These are phyloP conservation scores for Cephus rjabovi DNA, from an alignment of 2,888 invertebrate species.

Conservation along the genomic window DNA sequence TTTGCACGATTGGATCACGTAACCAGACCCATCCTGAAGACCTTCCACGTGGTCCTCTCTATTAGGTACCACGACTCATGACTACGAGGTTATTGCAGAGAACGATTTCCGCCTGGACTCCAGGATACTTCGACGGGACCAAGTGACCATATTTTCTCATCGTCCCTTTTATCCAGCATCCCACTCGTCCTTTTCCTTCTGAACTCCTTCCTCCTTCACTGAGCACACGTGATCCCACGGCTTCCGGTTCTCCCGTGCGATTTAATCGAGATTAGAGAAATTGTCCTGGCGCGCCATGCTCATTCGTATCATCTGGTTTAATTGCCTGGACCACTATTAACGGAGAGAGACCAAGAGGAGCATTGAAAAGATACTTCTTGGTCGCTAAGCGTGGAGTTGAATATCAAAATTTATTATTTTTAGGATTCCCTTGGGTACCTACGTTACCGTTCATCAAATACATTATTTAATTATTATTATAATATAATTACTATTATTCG, in stretches of 20 bases:
- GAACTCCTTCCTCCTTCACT: not conserved
- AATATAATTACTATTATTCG: not conserved
- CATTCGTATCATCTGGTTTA: not conserved
- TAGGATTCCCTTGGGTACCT: not conserved
- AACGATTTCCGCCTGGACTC: not conserved
- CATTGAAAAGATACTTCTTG: not conserved
- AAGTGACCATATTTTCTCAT: not conserved
- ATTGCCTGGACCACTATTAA: not conserved
- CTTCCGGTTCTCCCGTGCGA: not conserved
- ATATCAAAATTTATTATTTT: not conserved
- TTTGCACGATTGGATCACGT: not conserved
- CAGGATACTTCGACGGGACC: not conserved
- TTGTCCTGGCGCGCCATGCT: not conserved
- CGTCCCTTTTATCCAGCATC: not conserved
- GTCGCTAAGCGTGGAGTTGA: not conserved
- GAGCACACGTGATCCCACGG: not conserved
- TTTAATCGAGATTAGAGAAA: not conserved
- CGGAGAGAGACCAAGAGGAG: not conserved
- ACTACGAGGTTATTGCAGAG: not conserved
- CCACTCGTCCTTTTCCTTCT: not conserved
- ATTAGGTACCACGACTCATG: not conserved
- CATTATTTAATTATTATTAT: not conserved
- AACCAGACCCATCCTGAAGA: not conserved
- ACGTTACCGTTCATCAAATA: not conserved
- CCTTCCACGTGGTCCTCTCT: not conserved